These are phyloP conservation scores for Lasius platythorax DNA, from an alignment of 2,888 invertebrate genomes.

Conservation along the genomic window DNA sequence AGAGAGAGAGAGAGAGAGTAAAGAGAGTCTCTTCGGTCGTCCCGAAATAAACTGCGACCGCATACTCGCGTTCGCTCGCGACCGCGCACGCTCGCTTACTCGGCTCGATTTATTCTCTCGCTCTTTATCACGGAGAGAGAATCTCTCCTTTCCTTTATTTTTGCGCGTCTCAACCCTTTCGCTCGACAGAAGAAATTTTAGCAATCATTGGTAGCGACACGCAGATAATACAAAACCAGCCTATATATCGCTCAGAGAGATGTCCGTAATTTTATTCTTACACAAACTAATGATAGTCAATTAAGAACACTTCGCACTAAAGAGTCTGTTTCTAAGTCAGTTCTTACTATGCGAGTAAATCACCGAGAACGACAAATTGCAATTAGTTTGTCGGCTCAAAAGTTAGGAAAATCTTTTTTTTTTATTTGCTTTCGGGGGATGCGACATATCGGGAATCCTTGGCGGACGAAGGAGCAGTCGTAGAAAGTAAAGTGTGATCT, in stretches of 20 bases:
- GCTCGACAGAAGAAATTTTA: conserved; percentile 26
- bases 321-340: background rate
- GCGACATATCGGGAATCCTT: background rate
- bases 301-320: background rate
- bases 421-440: background rate
- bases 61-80: conserved; percentile 67
- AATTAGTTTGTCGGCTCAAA: background rate
- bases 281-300: conserved; percentile 6
- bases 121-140: conserved; percentile 48
- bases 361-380: background rate
- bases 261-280: conserved; percentile 14
- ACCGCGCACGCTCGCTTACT: conserved; percentile 49
- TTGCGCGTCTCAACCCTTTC: conserved; percentile 61
- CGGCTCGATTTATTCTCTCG: conserved; percentile 68
- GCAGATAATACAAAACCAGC: conserved; percentile 2
- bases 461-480: background rate
- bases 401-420: background rate
- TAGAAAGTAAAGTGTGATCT: conserved; percentile 27
- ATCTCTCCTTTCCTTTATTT: conserved; percentile 65
- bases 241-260: background rate
- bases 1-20: conserved; percentile 26
- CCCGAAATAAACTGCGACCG: conserved; percentile 77
- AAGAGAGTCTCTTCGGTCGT: conserved; percentile 60
- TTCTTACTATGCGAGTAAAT: background rate
- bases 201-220: conserved; percentile 1